phyloP scores from a whole-genome alignment of 2,113 vertebrate genomes.

The Tenebrosternarchus preto region DNA sequence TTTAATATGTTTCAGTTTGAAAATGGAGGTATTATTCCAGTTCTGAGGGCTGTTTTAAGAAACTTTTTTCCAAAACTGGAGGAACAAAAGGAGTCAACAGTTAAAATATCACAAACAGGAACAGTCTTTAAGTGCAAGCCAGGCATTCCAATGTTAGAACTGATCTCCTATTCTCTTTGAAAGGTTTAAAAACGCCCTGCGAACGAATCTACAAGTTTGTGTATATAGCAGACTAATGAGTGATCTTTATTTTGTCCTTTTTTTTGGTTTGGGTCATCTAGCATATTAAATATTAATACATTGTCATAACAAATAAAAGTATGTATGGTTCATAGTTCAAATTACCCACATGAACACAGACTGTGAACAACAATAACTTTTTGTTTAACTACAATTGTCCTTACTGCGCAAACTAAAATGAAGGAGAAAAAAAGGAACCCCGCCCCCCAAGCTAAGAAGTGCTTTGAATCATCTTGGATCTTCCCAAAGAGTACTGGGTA shows the following conservation, averaged over 20 bases:
- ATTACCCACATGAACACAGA: conserved; percentile 34
- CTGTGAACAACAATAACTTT: conserved; percentile 16
- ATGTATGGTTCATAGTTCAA: conserved; percentile 53
- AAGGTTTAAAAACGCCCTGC: conserved; percentile 63
- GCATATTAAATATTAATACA: conserved; percentile 74
- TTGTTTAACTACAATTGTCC: not conserved
- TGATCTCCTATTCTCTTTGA: conserved; percentile 74
- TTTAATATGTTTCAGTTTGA: conserved; percentile 74
- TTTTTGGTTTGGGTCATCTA: conserved; percentile 35
- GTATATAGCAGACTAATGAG: conserved; percentile 66
- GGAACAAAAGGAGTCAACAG: conserved; percentile 61
- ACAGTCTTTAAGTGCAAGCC: conserved; percentile 60
- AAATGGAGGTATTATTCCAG: conserved; percentile 64
- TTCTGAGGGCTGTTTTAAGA: conserved; percentile 66
- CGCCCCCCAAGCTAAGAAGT: not conserved
- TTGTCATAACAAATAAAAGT: conserved; percentile 74
- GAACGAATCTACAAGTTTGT: conserved; percentile 67
- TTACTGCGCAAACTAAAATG: conserved; percentile 29
- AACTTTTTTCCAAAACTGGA: conserved; percentile 64
- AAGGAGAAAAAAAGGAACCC: not conserved
- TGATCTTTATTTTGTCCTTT: conserved; percentile 55
- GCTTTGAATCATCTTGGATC: not conserved
- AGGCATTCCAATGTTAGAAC: conserved; percentile 56
- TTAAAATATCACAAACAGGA: conserved; percentile 31
- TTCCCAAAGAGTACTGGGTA: not conserved